Evolutionary conservation across 1,140 invertebrate genomes (phyloP).

Genomic region (Piezodorus guildinii): DNA sequence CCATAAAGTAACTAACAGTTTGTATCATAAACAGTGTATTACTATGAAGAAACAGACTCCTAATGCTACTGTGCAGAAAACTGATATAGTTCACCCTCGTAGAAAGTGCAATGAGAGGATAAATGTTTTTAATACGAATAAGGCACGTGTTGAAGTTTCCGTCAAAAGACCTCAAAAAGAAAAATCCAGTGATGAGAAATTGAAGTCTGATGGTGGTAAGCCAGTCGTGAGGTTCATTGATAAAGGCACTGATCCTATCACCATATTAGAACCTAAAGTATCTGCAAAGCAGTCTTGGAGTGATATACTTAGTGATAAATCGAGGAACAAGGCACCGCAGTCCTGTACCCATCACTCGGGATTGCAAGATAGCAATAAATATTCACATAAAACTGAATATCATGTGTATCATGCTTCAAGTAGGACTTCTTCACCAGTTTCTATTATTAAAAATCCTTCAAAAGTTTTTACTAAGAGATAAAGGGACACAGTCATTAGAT

Average conservation of each 20-base stretch:
- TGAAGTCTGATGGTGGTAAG: background rate
- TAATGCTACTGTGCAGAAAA: background rate
- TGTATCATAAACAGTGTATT: slow-evolving; percentile 8
- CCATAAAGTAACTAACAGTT: slow-evolving; percentile 4
- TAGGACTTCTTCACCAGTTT: background rate
- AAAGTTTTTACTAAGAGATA: slow-evolving; percentile 1
- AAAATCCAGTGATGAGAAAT: background rate
- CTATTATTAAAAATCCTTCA: background rate
- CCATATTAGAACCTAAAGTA: background rate
- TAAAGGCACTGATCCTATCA: background rate
- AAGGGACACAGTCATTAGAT: background rate
- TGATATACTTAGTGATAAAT: background rate
- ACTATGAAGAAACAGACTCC: background rate
- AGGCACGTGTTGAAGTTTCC: slow-evolving; percentile 8
- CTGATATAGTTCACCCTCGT: background rate
- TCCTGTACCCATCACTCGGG: background rate
- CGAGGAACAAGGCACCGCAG: background rate
- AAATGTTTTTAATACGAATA: background rate
- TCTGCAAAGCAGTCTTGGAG: background rate
- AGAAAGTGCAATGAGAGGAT: background rate
- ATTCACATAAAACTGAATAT: background rate
- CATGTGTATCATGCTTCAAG: background rate
- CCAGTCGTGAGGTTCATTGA: background rate
- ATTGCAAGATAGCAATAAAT: too few species aligned
- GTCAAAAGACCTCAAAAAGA: background rate